Evolutionary conservation across 2,888 invertebrate genomes (phyloP), one percentile per base, ranked within the genome.

Genomic region (Calliphora vomitoria): DNA sequence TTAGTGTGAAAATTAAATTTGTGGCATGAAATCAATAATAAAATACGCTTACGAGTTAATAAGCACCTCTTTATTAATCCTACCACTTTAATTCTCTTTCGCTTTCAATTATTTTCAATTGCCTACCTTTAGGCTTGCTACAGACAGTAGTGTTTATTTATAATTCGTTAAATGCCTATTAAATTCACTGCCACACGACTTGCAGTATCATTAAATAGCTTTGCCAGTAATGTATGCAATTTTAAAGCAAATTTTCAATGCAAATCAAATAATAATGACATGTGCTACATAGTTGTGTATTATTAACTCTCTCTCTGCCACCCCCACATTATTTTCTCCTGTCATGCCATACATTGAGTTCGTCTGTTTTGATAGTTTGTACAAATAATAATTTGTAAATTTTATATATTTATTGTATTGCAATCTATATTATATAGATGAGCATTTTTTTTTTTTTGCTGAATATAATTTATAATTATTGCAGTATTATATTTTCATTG

Each of bases 381-480:
- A 5, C 10, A 20, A n/a, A 15, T 50, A n/a, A 2, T 58, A 25
- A 31, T 58, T 58, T 25, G 58, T 25, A 58, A 58, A 25, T 58
- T 15, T 31, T 53, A 64, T 38, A 69, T 41, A 80, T 69, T 79
- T 47, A 69, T 60, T 58, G 58, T 31, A 38, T 64, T 64, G 31
- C 44, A 47, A 41, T 72, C 13, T 53, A 71, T 66, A 55, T 50
- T 58, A 58, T 58, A 55, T 69, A 68, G 20, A 41, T 31, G 44
- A 11, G 13, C 3, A 44, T 31, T 18, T 35, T 44, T 53, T 68
- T 13, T 31, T 18, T 35, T 44, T 53, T 68, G 75, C 41, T 35
- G 60, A 5, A 25, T 47, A 82, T 50, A 50, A 66, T 76, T 76
- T 69, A 50, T 76, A 76, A 75, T 82, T 75, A 35, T 58, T 60